Percentiles rank a stretch among this genome's conserved stretches.
phyloP scores from a whole-genome alignment of 92 coral and sea anemone species.

The Anthopleura xanthogrammica region DNA sequence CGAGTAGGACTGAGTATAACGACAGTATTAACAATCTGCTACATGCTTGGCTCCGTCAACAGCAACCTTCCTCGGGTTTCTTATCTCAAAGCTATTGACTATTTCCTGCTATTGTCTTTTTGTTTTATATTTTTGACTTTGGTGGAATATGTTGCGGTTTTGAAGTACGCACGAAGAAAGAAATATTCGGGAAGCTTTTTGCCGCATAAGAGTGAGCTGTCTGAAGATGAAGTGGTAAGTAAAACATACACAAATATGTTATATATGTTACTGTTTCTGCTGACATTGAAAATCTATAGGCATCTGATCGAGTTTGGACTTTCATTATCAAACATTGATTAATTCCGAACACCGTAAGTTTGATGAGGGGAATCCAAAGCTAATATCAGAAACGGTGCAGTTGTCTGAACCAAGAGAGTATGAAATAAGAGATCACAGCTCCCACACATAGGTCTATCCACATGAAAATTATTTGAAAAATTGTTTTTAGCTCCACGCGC shows the following conservation, averaged over 20 bases:
- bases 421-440: too few relatives aligned
- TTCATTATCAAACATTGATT: too few relatives aligned
- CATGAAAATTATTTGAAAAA: too few relatives aligned
- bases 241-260: background rate
- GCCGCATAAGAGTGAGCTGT: slow-evolving; percentile 51
- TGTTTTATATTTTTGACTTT: slow-evolving; percentile 86
- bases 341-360: too few relatives aligned
- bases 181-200: slow-evolving; percentile 70
- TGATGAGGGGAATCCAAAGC: too few relatives aligned
- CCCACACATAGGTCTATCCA: too few relatives aligned
- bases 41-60: slow-evolving; percentile 94
- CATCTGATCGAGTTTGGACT: too few relatives aligned
- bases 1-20: slow-evolving; percentile 96
- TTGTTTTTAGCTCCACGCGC: too few relatives aligned
- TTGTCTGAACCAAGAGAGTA: too few relatives aligned
- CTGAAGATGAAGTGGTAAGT: slow-evolving; percentile 66
- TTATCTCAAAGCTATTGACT: slow-evolving; percentile 89
- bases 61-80: slow-evolving; percentile 93
- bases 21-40: slow-evolving; percentile 88
- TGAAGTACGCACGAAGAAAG: slow-evolving; percentile 70
- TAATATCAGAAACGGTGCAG: too few relatives aligned
- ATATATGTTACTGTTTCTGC: too few relatives aligned
- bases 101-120: slow-evolving; percentile 81
- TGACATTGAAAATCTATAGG: too few relatives aligned
- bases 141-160: slow-evolving; percentile 83